phyloP scores from a whole-genome alignment of 64 coral and sea anemone genomes.

The Exaiptasia diaphana region DNA sequence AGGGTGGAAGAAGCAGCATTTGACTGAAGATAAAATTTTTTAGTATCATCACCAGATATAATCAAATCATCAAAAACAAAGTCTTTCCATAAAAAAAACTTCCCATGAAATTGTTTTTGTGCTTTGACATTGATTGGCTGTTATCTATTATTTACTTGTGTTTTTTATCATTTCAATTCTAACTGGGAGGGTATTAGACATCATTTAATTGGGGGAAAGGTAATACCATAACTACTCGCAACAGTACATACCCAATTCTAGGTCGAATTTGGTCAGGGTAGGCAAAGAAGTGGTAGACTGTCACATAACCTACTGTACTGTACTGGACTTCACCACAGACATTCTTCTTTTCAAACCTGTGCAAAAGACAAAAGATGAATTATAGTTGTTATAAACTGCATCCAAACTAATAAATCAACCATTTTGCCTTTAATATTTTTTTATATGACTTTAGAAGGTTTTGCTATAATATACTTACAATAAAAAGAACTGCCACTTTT shows the following conservation, averaged over 20 bases:
- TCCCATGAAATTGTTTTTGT: too few species aligned
- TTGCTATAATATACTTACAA: constrained; percentile 59
- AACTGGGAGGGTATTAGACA: too few species aligned
- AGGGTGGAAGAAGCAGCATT: constrained; percentile 94
- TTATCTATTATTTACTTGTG: too few species aligned
- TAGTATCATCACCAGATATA: too few species aligned
- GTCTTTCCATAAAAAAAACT: too few species aligned
- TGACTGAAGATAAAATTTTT: constrained; percentile 71
- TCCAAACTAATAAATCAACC: too few species aligned
- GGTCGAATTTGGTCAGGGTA: constrained; percentile 85
- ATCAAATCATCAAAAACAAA: too few species aligned
- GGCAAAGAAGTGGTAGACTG: constrained; percentile 91
- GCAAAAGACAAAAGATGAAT: too few species aligned
- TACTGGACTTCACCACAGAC: constrained; percentile 50
- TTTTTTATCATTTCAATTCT: too few species aligned
- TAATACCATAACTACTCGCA: neutral
- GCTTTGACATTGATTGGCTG: too few species aligned
- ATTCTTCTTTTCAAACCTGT: constrained; percentile 81
- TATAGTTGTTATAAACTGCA: too few species aligned
- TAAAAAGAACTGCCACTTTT: constrained; percentile 81
- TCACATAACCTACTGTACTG: constrained; percentile 68
- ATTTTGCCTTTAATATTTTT: neutral
- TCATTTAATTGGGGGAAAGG: neutral
- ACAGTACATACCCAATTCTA: constrained; percentile 62
- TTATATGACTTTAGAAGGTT: neutral